A percentile compares a stretch with the other conserved stretches of the same genome.
These are phyloP conservation scores for Megastigmus dorsalis DNA, from an alignment of 2,888 invertebrate species.

Conservation along the genomic window DNA sequence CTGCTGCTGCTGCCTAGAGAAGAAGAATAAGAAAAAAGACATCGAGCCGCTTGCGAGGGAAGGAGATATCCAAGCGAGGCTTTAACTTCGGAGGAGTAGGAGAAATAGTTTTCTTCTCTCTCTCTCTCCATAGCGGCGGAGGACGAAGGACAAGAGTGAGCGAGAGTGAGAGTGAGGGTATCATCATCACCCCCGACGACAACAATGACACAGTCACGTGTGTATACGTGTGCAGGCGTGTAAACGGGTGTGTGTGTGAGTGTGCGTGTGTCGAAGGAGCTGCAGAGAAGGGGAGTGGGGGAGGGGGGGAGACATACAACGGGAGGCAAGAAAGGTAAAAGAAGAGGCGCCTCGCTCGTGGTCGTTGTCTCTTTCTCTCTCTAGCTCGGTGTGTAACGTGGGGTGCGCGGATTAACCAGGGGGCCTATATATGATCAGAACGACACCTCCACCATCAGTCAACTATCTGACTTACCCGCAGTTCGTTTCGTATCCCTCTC, in stretches of 20 bases:
- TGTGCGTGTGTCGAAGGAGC: not conserved
- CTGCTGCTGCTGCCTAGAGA: constrained; percentile 2
- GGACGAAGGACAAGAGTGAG: constrained; percentile 40
- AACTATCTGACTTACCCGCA: constrained; percentile 68
- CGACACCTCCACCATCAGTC: constrained; percentile 70
- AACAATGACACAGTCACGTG: constrained; percentile 24
- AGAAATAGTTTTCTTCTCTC: not conserved
- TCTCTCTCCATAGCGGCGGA: too few species aligned
- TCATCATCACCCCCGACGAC: constrained; percentile 42
- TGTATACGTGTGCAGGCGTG: not conserved
- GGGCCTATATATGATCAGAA: constrained; percentile 71
- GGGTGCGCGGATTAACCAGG: constrained; percentile 53
- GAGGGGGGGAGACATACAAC: too few species aligned
- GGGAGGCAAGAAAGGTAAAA: constrained; percentile 48
- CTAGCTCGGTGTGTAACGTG: constrained; percentile 11
- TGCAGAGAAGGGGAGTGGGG: constrained; percentile 45
- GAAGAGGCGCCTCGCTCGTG: constrained; percentile 56
- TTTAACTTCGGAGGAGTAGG: not conserved
- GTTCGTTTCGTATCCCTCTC: constrained; percentile 9
- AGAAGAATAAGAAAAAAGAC: constrained; percentile 21
- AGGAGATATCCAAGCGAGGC: too few species aligned
- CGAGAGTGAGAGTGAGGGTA: not conserved
- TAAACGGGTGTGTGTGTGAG: not conserved
- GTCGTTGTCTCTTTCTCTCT: not conserved
- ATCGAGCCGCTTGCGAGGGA: too few species aligned